Percentiles rank a stretch among this genome's conserved stretches.
These are phyloP conservation scores for Pterocles orientalis DNA, from an alignment of 2,113 vertebrate genomes.

Conservation along the genomic window DNA sequence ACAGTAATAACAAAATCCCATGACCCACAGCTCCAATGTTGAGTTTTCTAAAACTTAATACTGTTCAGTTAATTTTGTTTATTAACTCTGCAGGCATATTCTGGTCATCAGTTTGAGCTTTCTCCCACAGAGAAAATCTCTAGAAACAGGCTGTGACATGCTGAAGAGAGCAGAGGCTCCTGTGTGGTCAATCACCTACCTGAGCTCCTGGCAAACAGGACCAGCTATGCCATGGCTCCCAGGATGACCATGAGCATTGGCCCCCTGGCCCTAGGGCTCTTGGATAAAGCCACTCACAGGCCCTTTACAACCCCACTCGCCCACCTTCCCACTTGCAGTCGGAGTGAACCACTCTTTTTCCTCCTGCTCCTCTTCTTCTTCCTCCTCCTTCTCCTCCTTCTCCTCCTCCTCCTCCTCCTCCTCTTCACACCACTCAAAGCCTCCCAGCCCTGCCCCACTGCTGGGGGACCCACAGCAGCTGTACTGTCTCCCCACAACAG, in stretches of 20 bases:
- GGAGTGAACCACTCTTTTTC: not conserved
- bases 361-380: not conserved
- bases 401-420: not conserved
- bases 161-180: not conserved
- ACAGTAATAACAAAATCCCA: not conserved
- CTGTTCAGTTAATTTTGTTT: not conserved
- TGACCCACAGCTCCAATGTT: not conserved
- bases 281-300: fast-evolving
- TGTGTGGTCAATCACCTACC: not conserved
- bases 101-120: not conserved
- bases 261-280: fast-evolving
- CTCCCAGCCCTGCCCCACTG: not conserved
- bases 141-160: not conserved
- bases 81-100: not conserved
- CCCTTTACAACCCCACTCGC: not conserved
- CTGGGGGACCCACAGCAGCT: not conserved
- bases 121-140: not conserved
- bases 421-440: not conserved
- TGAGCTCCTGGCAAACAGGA: not conserved
- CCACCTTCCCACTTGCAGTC: not conserved
- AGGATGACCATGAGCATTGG: fast-evolving
- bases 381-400: not conserved
- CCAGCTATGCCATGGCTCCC: fast-evolving
- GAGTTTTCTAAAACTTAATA: not conserved
- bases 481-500: not conserved